Evolutionary conservation across 1,140 invertebrate species (phyloP).

Genomic region (Leptopilina boulardi): DNA sequence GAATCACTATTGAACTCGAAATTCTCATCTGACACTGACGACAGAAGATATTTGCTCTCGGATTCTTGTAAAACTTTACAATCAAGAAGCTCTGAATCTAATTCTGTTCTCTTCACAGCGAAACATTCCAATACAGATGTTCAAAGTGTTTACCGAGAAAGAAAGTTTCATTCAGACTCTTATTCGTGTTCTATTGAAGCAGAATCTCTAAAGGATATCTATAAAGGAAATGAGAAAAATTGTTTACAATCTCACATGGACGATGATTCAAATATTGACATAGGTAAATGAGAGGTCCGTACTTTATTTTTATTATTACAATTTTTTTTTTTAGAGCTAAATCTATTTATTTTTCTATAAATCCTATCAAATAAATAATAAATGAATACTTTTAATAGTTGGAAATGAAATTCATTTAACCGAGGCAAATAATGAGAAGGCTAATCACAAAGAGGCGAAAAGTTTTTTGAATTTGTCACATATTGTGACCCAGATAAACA

Average conservation of each 20-base stretch:
- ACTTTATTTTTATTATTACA: background rate
- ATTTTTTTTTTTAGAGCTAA: background rate
- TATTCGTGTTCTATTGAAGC: background rate
- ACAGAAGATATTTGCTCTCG: background rate
- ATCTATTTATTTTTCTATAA: too few species aligned
- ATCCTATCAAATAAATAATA: too few species aligned
- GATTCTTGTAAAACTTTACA: slow-evolving; percentile 6
- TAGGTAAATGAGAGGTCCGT: slow-evolving; percentile 28
- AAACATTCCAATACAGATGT: background rate
- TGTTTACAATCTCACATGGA: background rate
- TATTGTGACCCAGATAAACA: slow-evolving; percentile 48
- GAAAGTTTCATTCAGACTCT: background rate
- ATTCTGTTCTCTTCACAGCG: background rate
- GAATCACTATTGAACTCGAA: background rate
- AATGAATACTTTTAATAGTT: too few species aligned
- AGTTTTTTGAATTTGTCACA: background rate
- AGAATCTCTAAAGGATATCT: background rate
- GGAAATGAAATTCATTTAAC: background rate
- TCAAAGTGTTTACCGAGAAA: background rate
- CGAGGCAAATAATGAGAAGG: background rate
- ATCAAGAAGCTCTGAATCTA: background rate
- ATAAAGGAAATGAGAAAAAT: background rate
- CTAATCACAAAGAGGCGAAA: background rate
- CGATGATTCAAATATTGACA: background rate
- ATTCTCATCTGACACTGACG: background rate